Evolutionary conservation across 1,140 invertebrate genomes (phyloP).

Genomic region (Tetramorium parvispinum): DNA sequence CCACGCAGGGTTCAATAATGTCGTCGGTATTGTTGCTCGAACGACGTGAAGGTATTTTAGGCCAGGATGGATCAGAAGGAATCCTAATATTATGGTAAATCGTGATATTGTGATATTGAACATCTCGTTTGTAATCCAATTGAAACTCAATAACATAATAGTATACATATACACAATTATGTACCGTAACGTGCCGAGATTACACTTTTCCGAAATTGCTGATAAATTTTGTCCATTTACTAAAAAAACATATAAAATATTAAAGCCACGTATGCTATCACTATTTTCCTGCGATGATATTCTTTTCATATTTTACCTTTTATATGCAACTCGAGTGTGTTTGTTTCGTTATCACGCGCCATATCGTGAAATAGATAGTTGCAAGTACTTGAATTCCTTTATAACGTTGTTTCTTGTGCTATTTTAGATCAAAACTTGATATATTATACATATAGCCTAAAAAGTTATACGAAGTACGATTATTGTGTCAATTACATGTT

Average conservation of each 20-base stretch:
- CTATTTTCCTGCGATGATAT: background rate
- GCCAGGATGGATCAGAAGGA: slow-evolving; percentile 82
- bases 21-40: slow-evolving; percentile 70
- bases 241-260: slow-evolving; percentile 46
- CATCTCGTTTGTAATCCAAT: background rate
- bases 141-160: slow-evolving; percentile 23
- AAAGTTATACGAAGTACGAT: slow-evolving; percentile 42
- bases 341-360: slow-evolving; percentile 71
- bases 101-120: background rate
- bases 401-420: slow-evolving; percentile 1
- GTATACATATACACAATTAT: background rate
- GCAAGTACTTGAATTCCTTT: slow-evolving; percentile 35
- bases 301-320: slow-evolving; percentile 67
- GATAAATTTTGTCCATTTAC: slow-evolving; percentile 80
- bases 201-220: slow-evolving; percentile 71
- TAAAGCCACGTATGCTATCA: slow-evolving; percentile 14
- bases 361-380: slow-evolving; percentile 62
- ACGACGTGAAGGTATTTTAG: slow-evolving; percentile 81
- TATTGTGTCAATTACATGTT: slow-evolving; percentile 69
- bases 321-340: slow-evolving; percentile 70
- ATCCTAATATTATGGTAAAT: slow-evolving; percentile 70
- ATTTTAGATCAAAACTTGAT: slow-evolving; percentile 39
- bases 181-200: slow-evolving; percentile 76
- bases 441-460: slow-evolving; percentile 43
- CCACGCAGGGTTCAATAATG: slow-evolving; percentile 76